Evolutionary conservation across 2,888 invertebrate genomes (phyloP), one percentile per base, ranked within the genome.

Genomic region (Panzeria rudis): DNA sequence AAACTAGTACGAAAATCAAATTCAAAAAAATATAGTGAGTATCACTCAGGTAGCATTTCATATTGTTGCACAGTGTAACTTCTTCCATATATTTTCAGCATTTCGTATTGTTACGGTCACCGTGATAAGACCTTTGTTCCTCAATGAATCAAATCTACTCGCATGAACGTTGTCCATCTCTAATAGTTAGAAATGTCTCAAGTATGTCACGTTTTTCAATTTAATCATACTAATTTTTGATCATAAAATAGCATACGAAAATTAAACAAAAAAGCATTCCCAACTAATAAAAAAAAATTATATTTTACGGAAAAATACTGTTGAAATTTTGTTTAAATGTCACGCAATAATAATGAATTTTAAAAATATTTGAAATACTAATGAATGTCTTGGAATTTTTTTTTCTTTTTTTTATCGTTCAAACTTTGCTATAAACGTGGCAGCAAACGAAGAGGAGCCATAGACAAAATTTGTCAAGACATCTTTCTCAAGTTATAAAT

Each of bases 151-250:
- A n/a, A 0, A 17, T 47, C 1, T n/a, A 4, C 8, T 5, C 17
- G n/a, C 5, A 6, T 5, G 7, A 23, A 52, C 11, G 1, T 6
- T 17, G n/a, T 29, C 25, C 32, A 50, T 6, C 20, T 11, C 32
- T 50, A 15, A 75, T 35, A 76, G 29, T 59, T 61, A 59, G 9
- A 69, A 78, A 80, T 59, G 47, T n/a, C 66, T 73, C 41, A 66
- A 73, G n/a, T 59, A 29, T 68, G 68, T 81, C 73, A 81, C 80
- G 68, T 68, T 81, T 81, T 73, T 66, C 54, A 72, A 35, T 64
- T 79, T 72, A 25, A 72, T 66, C 56, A 56, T 15, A 73, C 47
- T 35, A 44, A 54, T 56, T 66, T 50, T 73, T 59, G 15, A 61
- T 41, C 59, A n/a, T 29, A 20, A 54, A 44, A 59, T 59, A 32